A percentile compares a stretch with the other conserved stretches of the same genome.
phyloP scores from a whole-genome alignment of 2,888 invertebrate species.

The Labia minor region DNA sequence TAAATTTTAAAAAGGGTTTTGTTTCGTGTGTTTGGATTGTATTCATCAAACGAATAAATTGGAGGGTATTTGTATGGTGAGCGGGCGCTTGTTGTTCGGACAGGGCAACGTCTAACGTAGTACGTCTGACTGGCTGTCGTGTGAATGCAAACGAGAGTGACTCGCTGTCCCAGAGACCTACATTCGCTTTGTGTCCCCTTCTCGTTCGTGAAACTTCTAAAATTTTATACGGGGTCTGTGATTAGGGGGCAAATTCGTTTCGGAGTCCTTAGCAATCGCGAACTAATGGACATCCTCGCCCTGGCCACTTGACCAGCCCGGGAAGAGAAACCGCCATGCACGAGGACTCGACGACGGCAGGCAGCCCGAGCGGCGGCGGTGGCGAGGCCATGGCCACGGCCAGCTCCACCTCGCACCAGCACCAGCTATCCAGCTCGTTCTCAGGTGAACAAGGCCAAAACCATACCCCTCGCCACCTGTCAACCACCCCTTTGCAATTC shows the following conservation, averaged over 20 bases:
- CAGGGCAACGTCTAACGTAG: slow-evolving; percentile 13
- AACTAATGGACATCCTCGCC: not conserved
- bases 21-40: no score
- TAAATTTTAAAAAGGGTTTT: not conserved
- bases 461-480: not conserved
- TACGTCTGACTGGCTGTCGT: slow-evolving; percentile 1
- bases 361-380: not conserved
- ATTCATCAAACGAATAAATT: no score
- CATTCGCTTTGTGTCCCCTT: not conserved
- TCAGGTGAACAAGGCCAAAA: not conserved
- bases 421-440: not conserved
- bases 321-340: not conserved
- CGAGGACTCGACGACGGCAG: not conserved
- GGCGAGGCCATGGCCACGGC: slow-evolving; percentile 4
- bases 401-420: not conserved
- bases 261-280: no score
- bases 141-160: slow-evolving; percentile 13
- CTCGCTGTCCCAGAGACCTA: slow-evolving; percentile 6
- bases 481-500: not conserved
- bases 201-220: not conserved
- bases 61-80: not conserved
- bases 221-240: no score
- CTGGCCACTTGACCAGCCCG: not conserved
- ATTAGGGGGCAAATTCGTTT: no score
- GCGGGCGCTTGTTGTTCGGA: not conserved